Conservation (phyloP, 2,888 invertebrate genomes). For the Hofmannophila pseudospretella region DNA sequence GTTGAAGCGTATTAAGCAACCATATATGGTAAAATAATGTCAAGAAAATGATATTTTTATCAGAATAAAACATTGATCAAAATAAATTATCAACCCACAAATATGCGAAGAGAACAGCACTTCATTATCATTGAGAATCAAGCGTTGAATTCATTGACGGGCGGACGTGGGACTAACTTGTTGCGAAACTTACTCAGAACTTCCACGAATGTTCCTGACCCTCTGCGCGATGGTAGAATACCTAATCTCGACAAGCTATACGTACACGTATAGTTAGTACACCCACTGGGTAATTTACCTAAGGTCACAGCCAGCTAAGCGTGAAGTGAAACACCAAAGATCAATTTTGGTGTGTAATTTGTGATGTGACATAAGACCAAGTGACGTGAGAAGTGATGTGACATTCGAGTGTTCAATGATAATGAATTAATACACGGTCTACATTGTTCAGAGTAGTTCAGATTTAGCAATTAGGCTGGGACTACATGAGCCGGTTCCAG, state of each 20-base stretch:
- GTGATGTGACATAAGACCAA: too few species aligned
- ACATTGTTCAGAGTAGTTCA: too few species aligned
- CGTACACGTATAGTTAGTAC: slow-evolving; percentile 31
- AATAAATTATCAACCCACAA: slow-evolving; percentile 5
- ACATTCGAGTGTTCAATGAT: too few species aligned
- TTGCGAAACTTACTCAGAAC: slow-evolving; percentile 43
- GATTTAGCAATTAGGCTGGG: too few species aligned
- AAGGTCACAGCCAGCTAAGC: background rate
- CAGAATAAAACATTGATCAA: too few species aligned
- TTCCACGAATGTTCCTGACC: slow-evolving; percentile 48
- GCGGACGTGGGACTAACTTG: slow-evolving; percentile 39
- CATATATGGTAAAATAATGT: too few species aligned
- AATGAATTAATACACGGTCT: too few species aligned
- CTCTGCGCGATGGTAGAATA: slow-evolving; percentile 42
- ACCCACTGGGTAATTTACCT: slow-evolving; percentile 13
- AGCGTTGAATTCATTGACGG: slow-evolving; percentile 30
- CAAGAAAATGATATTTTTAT: too few species aligned
- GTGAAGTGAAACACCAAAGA: background rate
- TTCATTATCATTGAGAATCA: slow-evolving; percentile 27
- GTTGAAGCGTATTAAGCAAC: too few species aligned
- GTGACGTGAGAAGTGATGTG: too few species aligned
- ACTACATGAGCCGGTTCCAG: too few species aligned
- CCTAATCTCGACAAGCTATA: slow-evolving; percentile 44
- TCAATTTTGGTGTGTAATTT: too few species aligned
- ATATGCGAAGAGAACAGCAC: slow-evolving; percentile 10